A percentile compares a stretch with the other conserved stretches of the same genome.
Evolutionary conservation across 64 coral and sea anemone species (phyloP).

Genomic region (Montipora efflorescens): DNA sequence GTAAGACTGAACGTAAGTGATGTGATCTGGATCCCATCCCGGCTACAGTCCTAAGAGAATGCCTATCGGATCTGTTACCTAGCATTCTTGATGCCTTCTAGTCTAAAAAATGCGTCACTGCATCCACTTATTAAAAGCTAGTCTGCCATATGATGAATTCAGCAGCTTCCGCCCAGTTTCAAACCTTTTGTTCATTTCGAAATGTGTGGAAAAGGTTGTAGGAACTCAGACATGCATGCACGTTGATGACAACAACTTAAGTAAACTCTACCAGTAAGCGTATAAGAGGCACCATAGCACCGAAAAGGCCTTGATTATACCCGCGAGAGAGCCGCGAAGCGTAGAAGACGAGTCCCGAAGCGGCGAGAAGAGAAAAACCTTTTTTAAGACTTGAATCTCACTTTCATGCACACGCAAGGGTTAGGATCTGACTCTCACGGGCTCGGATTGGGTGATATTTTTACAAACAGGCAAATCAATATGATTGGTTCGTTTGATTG

Average conservation of each 20-base stretch:
- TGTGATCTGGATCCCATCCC: constrained; percentile 51
- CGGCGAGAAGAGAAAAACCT: too few relatives aligned
- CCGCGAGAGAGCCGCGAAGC: too few relatives aligned
- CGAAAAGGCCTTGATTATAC: constrained; percentile 37
- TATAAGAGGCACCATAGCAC: constrained; percentile 45
- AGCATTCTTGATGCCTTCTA: constrained; percentile 37
- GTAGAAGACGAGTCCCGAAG: too few relatives aligned
- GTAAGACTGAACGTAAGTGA: constrained; percentile 31
- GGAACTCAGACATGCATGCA: not conserved
- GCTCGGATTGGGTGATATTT: too few relatives aligned
- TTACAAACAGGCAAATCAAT: too few relatives aligned
- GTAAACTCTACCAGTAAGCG: constrained; percentile 36
- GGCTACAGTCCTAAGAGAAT: constrained; percentile 20
- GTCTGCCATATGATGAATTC: constrained; percentile 31
- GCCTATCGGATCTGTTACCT: constrained; percentile 23
- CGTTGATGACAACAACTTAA: constrained; percentile 38
- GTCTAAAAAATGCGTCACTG: constrained; percentile 42
- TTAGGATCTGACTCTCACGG: too few relatives aligned
- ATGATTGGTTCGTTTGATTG: too few relatives aligned
- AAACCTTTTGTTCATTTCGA: constrained; percentile 39
- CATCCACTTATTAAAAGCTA: constrained; percentile 44
- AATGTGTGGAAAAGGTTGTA: constrained; percentile 40
- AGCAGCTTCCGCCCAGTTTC: constrained; percentile 27
- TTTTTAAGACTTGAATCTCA: too few relatives aligned
- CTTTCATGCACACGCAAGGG: too few relatives aligned